These are phyloP conservation scores for Hybos culiciformis DNA, from an alignment of 2,888 invertebrate species.

Conservation along the genomic window DNA sequence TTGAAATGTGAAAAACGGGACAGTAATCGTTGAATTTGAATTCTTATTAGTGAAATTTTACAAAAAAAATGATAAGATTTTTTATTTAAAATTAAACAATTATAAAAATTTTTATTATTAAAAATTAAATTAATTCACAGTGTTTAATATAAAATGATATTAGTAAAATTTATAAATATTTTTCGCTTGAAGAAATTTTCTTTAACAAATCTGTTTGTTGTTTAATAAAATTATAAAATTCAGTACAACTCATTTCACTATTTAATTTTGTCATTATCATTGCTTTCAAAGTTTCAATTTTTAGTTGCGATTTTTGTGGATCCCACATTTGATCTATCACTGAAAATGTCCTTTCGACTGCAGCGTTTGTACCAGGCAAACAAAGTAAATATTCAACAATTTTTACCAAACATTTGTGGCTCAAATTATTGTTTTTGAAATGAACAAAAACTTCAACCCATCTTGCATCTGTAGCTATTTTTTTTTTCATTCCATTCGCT, in stretches of 20 bases:
- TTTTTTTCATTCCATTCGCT: background rate
- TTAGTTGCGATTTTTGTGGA: background rate
- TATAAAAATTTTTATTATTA: background rate
- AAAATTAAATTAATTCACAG: background rate
- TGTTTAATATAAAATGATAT: background rate
- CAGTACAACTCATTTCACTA: background rate
- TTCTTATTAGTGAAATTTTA: background rate
- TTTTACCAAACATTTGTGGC: background rate
- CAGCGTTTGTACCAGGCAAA: background rate
- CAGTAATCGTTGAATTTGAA: background rate
- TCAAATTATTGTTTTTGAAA: background rate
- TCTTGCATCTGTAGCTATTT: background rate
- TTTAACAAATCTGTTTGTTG: background rate
- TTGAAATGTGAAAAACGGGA: background rate
- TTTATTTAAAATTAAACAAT: background rate
- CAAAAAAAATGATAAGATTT: background rate
- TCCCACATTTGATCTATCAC: background rate
- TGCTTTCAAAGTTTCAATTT: background rate
- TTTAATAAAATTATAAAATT: background rate
- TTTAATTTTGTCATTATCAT: background rate
- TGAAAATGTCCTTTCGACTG: background rate
- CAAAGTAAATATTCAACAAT: background rate
- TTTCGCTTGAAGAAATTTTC: slow-evolving; percentile 1
- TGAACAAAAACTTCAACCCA: background rate
- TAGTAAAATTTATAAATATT: slow-evolving; percentile 1